Evolutionary conservation across 2,888 invertebrate species (phyloP).

Genomic region (Hirtodrosophila cameraria): DNA sequence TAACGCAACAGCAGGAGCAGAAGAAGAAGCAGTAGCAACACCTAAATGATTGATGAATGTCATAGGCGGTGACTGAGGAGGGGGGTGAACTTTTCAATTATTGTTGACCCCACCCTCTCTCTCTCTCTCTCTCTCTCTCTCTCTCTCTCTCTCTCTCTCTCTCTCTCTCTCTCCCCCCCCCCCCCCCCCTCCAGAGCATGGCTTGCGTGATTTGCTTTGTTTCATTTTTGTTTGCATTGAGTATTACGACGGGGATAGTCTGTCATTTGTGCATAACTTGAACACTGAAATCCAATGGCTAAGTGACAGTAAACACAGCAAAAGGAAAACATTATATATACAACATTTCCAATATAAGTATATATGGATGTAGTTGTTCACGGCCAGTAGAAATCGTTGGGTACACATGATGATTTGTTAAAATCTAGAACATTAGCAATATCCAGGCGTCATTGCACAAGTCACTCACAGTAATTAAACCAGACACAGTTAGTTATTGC

Average conservation of each 20-base stretch:
- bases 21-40: conserved; percentile 31
- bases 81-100: conserved; percentile 64
- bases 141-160: too few species aligned
- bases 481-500: conserved; percentile 34
- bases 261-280: conserved; percentile 50
- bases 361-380: not conserved
- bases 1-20: conserved; percentile 40
- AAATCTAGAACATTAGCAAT: conserved; percentile 38
- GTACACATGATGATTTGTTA: conserved; percentile 40
- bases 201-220: conserved; percentile 68
- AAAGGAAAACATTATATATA: not conserved
- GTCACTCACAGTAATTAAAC: conserved; percentile 57
- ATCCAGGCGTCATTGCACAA: conserved; percentile 38
- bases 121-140: too few species aligned
- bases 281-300: conserved; percentile 33
- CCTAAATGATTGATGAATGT: conserved; percentile 81
- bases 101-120: too few species aligned
- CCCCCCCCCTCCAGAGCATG: conserved; percentile 30
- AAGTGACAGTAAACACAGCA: conserved; percentile 55
- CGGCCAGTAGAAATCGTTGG: not conserved
- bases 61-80: conserved; percentile 44
- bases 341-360: not conserved
- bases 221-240: conserved; percentile 49
- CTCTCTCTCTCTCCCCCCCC: too few species aligned
- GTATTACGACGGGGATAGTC: conserved; percentile 47